Evolutionary conservation across 2,888 invertebrate species (phyloP).

Genomic region (Cremastobaeus sp.): DNA sequence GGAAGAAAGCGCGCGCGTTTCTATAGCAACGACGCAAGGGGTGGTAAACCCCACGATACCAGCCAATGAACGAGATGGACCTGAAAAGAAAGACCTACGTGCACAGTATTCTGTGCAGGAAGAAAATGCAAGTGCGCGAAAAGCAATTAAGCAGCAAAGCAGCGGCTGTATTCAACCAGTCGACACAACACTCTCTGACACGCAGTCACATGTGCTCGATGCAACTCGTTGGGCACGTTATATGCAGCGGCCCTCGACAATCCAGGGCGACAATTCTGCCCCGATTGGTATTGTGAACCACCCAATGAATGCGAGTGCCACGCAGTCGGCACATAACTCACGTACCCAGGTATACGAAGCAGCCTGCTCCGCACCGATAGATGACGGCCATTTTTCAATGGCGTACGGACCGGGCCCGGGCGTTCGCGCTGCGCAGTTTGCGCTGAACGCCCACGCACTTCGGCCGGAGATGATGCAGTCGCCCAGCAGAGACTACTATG

Average conservation of each 20-base stretch:
- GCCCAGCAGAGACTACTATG: not conserved
- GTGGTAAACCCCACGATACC: not conserved
- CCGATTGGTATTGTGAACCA: not conserved
- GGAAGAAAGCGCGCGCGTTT: not conserved
- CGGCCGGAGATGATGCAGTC: not conserved
- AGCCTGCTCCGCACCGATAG: not conserved
- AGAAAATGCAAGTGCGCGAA: not conserved
- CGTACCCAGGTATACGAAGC: not conserved
- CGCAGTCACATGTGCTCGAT: not conserved
- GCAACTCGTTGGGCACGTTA: not conserved
- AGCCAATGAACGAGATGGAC: not conserved
- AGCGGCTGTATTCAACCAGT: not conserved
- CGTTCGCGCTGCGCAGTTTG: not conserved
- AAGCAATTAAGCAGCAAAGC: not conserved
- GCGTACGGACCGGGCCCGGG: not conserved
- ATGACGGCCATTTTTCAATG: not conserved
- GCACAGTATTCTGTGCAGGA: not conserved
- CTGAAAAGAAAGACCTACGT: not conserved
- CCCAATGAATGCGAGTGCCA: not conserved
- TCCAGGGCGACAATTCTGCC: not conserved
- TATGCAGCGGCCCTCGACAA: not conserved
- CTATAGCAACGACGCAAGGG: not conserved
- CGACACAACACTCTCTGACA: not conserved
- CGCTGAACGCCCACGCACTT: too few species aligned
- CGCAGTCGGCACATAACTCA: not conserved